Base-by-base conservation (phyloP, 2,113 vertebrate genomes). In the Sturnira hondurensis region DNA sequence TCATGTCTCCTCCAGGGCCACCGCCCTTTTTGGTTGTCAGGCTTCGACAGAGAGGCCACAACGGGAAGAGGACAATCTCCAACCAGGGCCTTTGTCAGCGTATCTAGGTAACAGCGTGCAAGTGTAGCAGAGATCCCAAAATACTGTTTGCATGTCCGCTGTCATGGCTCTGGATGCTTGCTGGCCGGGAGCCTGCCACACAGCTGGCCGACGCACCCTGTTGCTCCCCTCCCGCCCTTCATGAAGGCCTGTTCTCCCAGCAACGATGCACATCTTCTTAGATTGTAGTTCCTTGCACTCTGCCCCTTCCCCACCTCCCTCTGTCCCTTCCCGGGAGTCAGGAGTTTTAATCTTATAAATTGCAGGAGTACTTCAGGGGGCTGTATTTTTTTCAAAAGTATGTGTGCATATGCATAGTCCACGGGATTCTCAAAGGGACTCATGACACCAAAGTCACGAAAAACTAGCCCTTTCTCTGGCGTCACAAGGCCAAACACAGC, bases 171-270 rank as follows among this genome's bases (percentile, higher is more conserved):
- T 4, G 87, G 90, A 61, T 17, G 63, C 45, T 61, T 58, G 80
- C 93, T 90, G 95, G 95, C 93, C 68, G 84, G 0, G 28, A 73
- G 80, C 0, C 10, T 58, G 4, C 20, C n/a, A 11, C 65, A 6
- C 38, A 2, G 88, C 90, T 83, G 61, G 56, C 94, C 67, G 4
- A 61, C 4, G 26, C 90, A 7, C 63, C 47, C 43, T 20, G 70
- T 20, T 85, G 84, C 88, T 92, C 96, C 68, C 84, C 71, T 87
- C 47, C 73, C 95, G 94, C 94, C 80, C 92, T 95, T 87, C 85
- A 33, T 1, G 3, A 65, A 97, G 84, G 74, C 65, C 41, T 89
- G 73, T 91, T 96, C 94, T 95, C 68, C 61, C 58, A 17, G 74
- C 1, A 84, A 85, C 10, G 50, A 65, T 13, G 86, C 90, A 58